These are phyloP conservation scores for Chironomus striatipennis DNA, from an alignment of 1,140 invertebrate genomes.

Conservation along the genomic window DNA sequence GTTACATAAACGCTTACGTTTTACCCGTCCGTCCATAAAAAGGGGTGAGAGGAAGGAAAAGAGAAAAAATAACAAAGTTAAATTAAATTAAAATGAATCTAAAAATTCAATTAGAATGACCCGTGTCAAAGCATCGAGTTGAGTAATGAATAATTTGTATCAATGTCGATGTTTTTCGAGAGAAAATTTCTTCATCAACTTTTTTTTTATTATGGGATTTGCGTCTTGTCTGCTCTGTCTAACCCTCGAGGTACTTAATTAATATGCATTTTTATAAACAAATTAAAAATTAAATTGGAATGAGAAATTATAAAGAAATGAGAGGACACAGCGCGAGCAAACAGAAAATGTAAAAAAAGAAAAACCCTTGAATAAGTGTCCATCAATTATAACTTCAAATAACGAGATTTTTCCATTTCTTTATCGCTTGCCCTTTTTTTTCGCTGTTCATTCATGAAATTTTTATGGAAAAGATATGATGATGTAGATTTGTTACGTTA, in stretches of 20 bases:
- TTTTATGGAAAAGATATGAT: no score
- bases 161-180: background rate
- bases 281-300: conserved; percentile 16
- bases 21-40: background rate
- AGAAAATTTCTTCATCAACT: background rate
- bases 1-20: background rate
- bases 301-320: background rate
- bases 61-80: background rate
- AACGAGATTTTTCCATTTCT: background rate
- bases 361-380: background rate
- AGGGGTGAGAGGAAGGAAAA: background rate
- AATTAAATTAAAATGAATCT: background rate
- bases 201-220: no score
- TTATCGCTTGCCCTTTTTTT: background rate
- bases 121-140: conserved; percentile 15
- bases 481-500: no score
- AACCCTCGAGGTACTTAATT: background rate
- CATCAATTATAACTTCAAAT: background rate
- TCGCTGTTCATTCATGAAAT: background rate
- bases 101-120: conserved; percentile 18
- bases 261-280: conserved; percentile 23
- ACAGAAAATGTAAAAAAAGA: no score
- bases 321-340: no score
- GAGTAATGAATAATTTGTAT: conserved; percentile 19
- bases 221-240: background rate